Base-by-base conservation (phyloP, 1,140 invertebrate species). In the Conopomorpha cramerella region DNA sequence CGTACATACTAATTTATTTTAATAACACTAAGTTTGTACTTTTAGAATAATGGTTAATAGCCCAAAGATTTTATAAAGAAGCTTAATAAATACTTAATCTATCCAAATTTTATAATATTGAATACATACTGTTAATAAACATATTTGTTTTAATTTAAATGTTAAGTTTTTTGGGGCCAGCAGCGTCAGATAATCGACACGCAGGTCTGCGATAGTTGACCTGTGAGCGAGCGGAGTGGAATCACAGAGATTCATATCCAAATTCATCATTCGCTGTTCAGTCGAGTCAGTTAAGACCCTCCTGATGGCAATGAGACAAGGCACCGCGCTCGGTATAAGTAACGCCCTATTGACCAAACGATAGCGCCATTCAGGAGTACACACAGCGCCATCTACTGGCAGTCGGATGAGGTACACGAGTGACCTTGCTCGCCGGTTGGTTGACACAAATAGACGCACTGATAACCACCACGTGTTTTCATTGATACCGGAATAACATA, bases 241-340 rank as follows among this genome's bases (percentile, higher is more conserved):
- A 67, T 67, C 63, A 67, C 41, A 19, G 25, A 51, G 43, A 63
- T 45, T 59, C 54, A 60, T 62, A 41, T 59, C 60, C 38, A 19
- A 49, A 13, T 15, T 57, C 61, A 62, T 62, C 61, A 65, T 38
- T 50, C 64, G 56, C 64, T 64, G 61, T 65, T 65, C 61, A 68
- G 64, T 68, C 64, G 58, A 68, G 64, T 63, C 56, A 63, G 58
- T 63, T 68, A 65, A 65, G 64, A 68, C 56, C 59, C 61, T 68
- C 40, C 64, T 62, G 59, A 62, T 62, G 59, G 59, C 55, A 55
- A 43, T 6, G 29, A 13, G 1, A 7, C 2, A 4, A 0, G 13
- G 11, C 25, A 0, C 2, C 2, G n/a, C 19, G 8, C 6, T 2
- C 14, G 15, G 29, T 28, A 33, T 38, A 35, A 16, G 30, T 18